These are phyloP conservation scores for Bilobella aurantiaca DNA, from an alignment of 1,140 invertebrate species.

Conservation along the genomic window DNA sequence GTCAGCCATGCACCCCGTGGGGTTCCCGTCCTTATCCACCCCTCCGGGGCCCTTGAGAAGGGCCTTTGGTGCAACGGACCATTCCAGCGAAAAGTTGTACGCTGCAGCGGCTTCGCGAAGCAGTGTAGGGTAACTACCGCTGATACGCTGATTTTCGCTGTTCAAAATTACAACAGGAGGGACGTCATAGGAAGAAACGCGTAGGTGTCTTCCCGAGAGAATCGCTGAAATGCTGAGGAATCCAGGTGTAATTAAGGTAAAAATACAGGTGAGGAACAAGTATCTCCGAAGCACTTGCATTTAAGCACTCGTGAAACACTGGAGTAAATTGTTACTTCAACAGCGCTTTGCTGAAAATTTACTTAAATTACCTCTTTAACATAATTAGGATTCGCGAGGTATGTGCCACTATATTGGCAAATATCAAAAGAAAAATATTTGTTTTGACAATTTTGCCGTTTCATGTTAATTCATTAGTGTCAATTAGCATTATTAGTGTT, in stretches of 20 bases:
- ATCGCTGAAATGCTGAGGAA: not conserved
- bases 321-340: too few species aligned
- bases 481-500: too few species aligned
- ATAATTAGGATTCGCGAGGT: too few species aligned
- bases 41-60: not conserved
- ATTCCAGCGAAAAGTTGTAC: not conserved
- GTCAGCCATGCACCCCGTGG: not conserved
- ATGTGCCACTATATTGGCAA: too few species aligned
- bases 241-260: not conserved
- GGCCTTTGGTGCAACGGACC: not conserved
- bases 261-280: too few species aligned
- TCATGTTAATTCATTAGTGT: too few species aligned
- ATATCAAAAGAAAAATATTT: too few species aligned
- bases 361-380: too few species aligned
- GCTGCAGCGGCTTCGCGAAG: not conserved
- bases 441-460: too few species aligned
- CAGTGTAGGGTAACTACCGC: not conserved
- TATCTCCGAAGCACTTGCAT: too few species aligned
- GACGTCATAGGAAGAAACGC: not conserved
- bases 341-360: too few species aligned
- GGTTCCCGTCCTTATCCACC: not conserved
- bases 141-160: not conserved
- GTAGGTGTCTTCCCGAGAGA: not conserved
- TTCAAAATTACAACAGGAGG: not conserved
- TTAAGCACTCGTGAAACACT: too few species aligned